Percentiles rank a stretch among this genome's conserved stretches.
Conservation (phyloP, 2,888 invertebrate species). For the Erebia epiphron region DNA sequence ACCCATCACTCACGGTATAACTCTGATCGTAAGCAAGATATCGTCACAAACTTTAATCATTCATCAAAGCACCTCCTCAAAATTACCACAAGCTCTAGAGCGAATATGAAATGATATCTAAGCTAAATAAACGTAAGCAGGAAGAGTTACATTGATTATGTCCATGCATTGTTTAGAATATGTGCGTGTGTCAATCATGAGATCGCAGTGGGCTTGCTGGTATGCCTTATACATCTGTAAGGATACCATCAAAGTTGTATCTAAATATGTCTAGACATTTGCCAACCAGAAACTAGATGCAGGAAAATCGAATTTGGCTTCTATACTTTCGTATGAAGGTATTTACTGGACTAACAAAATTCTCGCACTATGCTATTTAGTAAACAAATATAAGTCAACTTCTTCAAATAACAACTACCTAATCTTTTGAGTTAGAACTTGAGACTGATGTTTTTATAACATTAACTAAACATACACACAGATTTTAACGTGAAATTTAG, state of each 20-base stretch:
- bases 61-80: not conserved
- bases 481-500: too few relatives aligned
- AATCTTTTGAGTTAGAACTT: too few relatives aligned
- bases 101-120: conserved; percentile 11
- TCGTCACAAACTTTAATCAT: not conserved
- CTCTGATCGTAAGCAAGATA: not conserved
- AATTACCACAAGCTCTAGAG: not conserved
- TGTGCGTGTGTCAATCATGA: conserved; percentile 59
- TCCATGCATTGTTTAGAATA: conserved; percentile 69
- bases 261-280: not conserved
- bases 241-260: conserved; percentile 32
- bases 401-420: too few relatives aligned
- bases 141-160: conserved; percentile 60
- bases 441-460: too few relatives aligned
- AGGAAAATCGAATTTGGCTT: not conserved
- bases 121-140: conserved; percentile 19
- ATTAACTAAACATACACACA: too few relatives aligned
- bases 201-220: conserved; percentile 76
- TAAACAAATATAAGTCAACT: too few relatives aligned
- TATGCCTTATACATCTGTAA: conserved; percentile 73
- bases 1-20: too few relatives aligned
- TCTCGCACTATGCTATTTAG: too few relatives aligned
- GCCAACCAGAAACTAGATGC: too few relatives aligned
- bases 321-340: not conserved
- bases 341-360: not conserved